phyloP scores from a whole-genome alignment of 2,113 vertebrate species.

The Gadus chalcogrammus region DNA sequence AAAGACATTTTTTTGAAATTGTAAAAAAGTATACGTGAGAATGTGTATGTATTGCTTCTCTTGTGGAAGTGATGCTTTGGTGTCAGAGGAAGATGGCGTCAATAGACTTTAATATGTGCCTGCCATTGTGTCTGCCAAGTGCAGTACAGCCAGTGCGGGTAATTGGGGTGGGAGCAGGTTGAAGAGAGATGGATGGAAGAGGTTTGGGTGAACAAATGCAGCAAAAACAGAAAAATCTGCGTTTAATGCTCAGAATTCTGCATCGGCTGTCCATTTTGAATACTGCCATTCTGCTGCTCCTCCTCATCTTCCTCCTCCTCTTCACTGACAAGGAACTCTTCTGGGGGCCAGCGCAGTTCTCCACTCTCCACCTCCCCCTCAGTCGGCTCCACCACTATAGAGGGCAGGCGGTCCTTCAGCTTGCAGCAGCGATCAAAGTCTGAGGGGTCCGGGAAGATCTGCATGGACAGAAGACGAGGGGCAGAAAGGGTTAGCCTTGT shows the following conservation, averaged over 20 bases:
- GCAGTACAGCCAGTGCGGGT: constrained; percentile 51
- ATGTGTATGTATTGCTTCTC: constrained; percentile 39
- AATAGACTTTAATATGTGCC: constrained; percentile 10
- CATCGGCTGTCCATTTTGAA: constrained; percentile 69
- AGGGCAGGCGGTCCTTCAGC: constrained; percentile 94
- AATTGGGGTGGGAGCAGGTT: constrained; percentile 4
- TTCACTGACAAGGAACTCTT: constrained; percentile 90
- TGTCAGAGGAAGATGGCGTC: constrained; percentile 28
- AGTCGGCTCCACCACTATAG: constrained; percentile 92
- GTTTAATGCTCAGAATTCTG: constrained; percentile 66
- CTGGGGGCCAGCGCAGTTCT: constrained; percentile 95
- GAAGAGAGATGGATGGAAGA: background rate
- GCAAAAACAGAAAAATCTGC: constrained; percentile 5
- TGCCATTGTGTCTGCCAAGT: constrained; percentile 36
- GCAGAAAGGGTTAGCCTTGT: too few species aligned
- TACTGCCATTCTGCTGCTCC: constrained; percentile 58
- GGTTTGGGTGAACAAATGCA: background rate
- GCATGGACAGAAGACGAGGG: constrained; percentile 13
- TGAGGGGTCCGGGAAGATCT: constrained; percentile 97
- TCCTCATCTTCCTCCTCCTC: constrained; percentile 76
- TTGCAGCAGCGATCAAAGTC: constrained; percentile 96
- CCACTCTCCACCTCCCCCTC: constrained; percentile 96
- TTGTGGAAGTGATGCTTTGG: constrained; percentile 41
- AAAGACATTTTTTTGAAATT: background rate
- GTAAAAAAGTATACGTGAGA: background rate